These are phyloP conservation scores for Cynopterus brachyotis DNA, from an alignment of 2,113 vertebrate species.

Conservation along the genomic window DNA sequence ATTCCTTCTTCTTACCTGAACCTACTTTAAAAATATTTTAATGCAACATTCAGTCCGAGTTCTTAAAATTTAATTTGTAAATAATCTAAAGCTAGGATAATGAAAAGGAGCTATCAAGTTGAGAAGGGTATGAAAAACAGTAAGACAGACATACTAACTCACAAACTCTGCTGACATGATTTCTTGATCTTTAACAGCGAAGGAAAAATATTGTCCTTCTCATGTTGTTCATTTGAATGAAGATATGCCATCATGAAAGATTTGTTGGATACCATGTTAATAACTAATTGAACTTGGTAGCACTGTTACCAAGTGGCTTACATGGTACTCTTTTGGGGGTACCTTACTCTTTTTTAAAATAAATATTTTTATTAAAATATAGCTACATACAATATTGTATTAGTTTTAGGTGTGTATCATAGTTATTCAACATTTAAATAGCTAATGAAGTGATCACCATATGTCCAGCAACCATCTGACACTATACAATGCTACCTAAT, in stretches of 20 bases:
- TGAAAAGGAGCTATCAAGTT: background rate
- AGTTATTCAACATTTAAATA: no score
- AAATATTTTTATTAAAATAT: no score
- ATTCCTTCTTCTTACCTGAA: background rate
- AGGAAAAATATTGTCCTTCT: background rate
- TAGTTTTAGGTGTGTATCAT: no score
- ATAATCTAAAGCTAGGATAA: background rate
- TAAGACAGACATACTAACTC: background rate
- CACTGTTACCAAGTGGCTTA: background rate
- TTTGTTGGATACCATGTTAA: background rate
- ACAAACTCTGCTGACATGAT: background rate
- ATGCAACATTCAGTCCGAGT: background rate
- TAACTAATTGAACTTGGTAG: background rate
- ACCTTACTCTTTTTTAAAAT: background rate
- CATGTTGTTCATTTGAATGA: background rate
- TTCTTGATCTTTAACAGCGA: background rate
- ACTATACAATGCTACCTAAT: no score
- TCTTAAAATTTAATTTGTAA: background rate
- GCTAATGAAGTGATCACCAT: no score
- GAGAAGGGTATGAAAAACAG: background rate
- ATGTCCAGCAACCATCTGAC: no score
- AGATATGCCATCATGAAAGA: background rate
- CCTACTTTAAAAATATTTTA: background rate
- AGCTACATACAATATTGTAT: no score
- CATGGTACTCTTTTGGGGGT: background rate